A percentile compares a stretch with the other conserved stretches of the same genome.
These are phyloP conservation scores for Melanotaenia nigrans DNA, from an alignment of 2,797 vertebrate species.

Conservation along the genomic window DNA sequence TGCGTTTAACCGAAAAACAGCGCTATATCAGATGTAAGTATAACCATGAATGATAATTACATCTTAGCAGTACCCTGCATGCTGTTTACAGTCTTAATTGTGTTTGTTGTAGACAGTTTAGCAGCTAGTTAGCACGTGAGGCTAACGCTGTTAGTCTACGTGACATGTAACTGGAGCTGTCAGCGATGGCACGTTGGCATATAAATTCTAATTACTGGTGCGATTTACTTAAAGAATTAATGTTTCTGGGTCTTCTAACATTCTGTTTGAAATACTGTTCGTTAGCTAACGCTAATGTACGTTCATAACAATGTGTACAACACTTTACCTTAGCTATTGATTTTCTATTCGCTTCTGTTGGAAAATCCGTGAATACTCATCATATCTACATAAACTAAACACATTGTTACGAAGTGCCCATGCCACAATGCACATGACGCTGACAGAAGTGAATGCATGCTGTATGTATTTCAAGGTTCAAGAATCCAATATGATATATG, in stretches of 20 bases:
- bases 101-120: constrained; percentile 38
- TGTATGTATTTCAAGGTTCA: too few species aligned
- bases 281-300: background rate
- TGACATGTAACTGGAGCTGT: constrained; percentile 43
- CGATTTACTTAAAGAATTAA: background rate
- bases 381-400: background rate
- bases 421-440: too few species aligned
- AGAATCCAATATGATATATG: too few species aligned
- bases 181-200: constrained; percentile 20
- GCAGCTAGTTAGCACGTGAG: constrained; percentile 68
- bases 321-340: background rate
- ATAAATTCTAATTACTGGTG: background rate
- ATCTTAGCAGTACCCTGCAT: background rate
- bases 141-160: constrained; percentile 54
- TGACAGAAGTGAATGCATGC: too few species aligned
- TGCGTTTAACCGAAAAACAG: constrained; percentile 5
- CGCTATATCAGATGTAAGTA: constrained; percentile 56
- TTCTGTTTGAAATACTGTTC: background rate
- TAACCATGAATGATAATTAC: background rate
- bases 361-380: background rate
- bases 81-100: constrained; percentile 24
- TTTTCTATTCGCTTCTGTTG: background rate
- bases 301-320: background rate
- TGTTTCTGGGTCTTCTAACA: background rate
- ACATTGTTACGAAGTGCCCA: too few species aligned